Evolutionary conservation across 1,140 invertebrate genomes (phyloP).

Genomic region (Pteromalus puparum): DNA sequence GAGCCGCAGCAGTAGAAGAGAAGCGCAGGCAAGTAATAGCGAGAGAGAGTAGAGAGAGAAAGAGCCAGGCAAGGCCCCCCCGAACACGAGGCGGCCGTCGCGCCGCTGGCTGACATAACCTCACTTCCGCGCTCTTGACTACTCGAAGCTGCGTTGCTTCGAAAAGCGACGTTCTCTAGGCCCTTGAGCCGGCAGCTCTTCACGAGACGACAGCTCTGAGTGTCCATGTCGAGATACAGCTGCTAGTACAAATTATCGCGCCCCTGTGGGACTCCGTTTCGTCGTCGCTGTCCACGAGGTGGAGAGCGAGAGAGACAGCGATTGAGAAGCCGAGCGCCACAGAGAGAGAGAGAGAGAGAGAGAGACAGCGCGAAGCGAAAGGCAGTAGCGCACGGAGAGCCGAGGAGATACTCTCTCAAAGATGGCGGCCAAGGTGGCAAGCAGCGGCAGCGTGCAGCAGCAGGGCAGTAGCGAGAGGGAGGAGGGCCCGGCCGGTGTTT

Average conservation of each 20-base stretch:
- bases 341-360: conserved; percentile 15
- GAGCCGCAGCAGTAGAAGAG: neutral
- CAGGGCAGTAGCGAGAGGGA: conserved; percentile 62
- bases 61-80: neutral
- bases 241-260: neutral
- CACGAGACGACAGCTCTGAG: neutral
- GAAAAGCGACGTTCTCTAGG: neutral
- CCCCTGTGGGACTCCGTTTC: conserved; percentile 22
- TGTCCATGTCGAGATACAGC: neutral
- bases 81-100: conserved; percentile 35
- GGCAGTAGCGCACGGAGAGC: conserved; percentile 29
- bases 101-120: conserved; percentile 45
- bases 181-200: neutral
- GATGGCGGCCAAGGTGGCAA: conserved; percentile 70
- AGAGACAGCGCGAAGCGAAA: neutral
- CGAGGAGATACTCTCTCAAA: conserved; percentile 56
- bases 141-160: neutral
- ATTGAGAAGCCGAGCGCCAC: conserved; percentile 14
- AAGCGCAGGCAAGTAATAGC: too few species aligned
- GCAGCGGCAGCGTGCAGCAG: conserved; percentile 51
- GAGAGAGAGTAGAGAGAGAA: too few species aligned
- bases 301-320: conserved; percentile 20
- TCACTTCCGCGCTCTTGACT: neutral
- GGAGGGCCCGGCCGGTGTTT: conserved; percentile 66
- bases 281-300: conserved; percentile 38